Percentiles rank a stretch among this genome's conserved stretches.
phyloP scores from a whole-genome alignment of 2,797 vertebrate species.

The Caiman crocodilus region DNA sequence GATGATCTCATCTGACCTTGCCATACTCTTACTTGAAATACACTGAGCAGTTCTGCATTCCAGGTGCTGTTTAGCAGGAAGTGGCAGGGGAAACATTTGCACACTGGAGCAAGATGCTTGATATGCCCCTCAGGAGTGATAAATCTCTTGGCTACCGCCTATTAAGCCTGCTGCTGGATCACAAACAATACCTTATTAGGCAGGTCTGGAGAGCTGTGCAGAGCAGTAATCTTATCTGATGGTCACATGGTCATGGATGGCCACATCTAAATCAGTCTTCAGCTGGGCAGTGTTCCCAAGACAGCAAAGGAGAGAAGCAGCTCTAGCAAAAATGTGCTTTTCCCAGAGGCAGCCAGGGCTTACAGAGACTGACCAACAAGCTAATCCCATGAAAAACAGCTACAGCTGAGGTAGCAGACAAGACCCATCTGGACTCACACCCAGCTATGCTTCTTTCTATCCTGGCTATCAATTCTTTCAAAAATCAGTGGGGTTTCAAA shows the following conservation, averaged over 20 bases:
- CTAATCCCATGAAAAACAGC: background rate
- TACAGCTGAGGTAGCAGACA: background rate
- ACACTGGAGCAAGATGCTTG: constrained; percentile 4
- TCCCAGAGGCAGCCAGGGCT: background rate
- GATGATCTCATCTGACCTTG: fast-evolving
- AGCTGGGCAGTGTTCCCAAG: constrained; percentile 64
- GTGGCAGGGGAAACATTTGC: background rate
- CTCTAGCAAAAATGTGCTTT: constrained; percentile 13
- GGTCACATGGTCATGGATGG: constrained; percentile 67
- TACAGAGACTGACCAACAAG: background rate
- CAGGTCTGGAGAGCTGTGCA: constrained; percentile 35
- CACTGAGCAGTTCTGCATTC: background rate
- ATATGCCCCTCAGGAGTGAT: background rate
- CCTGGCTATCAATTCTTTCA: background rate
- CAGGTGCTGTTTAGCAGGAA: background rate
- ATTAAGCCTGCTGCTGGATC: background rate
- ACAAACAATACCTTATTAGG: constrained; percentile 75
- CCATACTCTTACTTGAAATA: background rate
- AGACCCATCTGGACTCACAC: background rate
- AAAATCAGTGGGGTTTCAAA: background rate
- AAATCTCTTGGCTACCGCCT: background rate
- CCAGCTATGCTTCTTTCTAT: background rate
- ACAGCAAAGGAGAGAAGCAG: constrained; percentile 59
- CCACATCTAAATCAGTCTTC: constrained; percentile 74
- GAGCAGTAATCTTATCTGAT: constrained; percentile 77